Conservation (phyloP, 1,140 invertebrate genomes). For the Sitobion miscanthi region DNA sequence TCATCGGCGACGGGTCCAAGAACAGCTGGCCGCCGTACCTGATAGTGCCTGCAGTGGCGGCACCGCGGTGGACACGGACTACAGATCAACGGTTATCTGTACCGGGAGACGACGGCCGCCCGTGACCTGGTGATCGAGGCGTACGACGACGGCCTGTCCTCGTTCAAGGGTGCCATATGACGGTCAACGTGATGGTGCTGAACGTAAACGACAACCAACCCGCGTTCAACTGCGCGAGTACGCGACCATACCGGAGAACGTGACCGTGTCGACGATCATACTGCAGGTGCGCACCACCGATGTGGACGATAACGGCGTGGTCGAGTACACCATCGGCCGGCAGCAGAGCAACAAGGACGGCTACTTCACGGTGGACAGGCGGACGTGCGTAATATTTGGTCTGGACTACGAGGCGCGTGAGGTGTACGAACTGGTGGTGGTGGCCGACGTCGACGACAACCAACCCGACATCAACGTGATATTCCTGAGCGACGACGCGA, state of each 20-base stretch:
- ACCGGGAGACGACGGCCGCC: too few species aligned
- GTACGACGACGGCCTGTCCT: constrained; percentile 89
- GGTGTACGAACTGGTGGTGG: constrained; percentile 89
- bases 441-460: constrained; percentile 91
- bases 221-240: constrained; percentile 86
- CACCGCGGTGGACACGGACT: constrained; percentile 83
- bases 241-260: constrained; percentile 86
- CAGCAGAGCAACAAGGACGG: constrained; percentile 87
- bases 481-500: constrained; percentile 90
- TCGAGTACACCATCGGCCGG: constrained; percentile 91
- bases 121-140: constrained; percentile 84
- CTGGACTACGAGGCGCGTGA: constrained; percentile 94
- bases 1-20: constrained; percentile 78
- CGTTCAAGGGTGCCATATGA: constrained; percentile 80
- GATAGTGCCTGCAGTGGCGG: constrained; percentile 80
- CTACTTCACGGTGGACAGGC: constrained; percentile 88
- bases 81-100: too few species aligned
- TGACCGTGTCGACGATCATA: constrained; percentile 84
- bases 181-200: constrained; percentile 90
- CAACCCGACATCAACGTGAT: constrained; percentile 92
- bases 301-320: constrained; percentile 82
- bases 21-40: constrained; percentile 80
- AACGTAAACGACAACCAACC: constrained; percentile 97
- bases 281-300: constrained; percentile 86
- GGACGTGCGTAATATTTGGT: constrained; percentile 86